Percentiles rank a stretch among this genome's conserved stretches.
Evolutionary conservation across 2,797 vertebrate genomes (phyloP).

Genomic region (Ataeniobius toweri): DNA sequence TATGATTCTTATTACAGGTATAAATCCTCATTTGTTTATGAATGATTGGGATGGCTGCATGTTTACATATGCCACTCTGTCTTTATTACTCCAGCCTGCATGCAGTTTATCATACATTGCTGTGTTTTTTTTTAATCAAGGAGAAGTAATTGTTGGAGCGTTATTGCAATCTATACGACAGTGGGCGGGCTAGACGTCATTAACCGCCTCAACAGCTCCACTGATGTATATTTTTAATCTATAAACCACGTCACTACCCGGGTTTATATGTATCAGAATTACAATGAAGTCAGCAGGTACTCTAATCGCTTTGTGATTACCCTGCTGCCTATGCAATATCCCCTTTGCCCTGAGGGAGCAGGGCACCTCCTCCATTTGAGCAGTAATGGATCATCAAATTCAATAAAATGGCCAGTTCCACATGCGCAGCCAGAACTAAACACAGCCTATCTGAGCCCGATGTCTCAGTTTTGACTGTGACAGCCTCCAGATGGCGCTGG

Average conservation of each 20-base stretch:
- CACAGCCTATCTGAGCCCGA: constrained; percentile 32
- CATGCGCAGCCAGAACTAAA: constrained; percentile 57
- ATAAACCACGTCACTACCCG: constrained; percentile 61
- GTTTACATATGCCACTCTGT: constrained; percentile 67
- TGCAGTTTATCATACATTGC: constrained; percentile 58
- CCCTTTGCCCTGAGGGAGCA: constrained; percentile 65
- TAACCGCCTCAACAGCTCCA: constrained; percentile 56
- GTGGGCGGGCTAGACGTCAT: constrained; percentile 67
- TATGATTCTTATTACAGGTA: constrained; percentile 69
- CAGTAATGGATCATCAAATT: constrained; percentile 76
- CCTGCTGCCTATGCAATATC: constrained; percentile 72
- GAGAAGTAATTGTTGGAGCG: constrained; percentile 58
- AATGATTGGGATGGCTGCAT: constrained; percentile 63
- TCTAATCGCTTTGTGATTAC: constrained; percentile 73
- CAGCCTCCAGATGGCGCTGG: constrained; percentile 75
- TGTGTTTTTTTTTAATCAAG: constrained; percentile 63
- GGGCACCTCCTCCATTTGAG: constrained; percentile 59
- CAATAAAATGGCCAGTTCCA: constrained; percentile 69
- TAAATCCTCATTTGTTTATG: constrained; percentile 77
- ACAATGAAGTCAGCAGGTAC: constrained; percentile 73
- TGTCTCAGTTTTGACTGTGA: constrained; percentile 4
- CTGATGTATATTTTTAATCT: constrained; percentile 78
- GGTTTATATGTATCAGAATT: constrained; percentile 63
- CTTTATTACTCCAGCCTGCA: constrained; percentile 61
- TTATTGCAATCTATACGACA: constrained; percentile 65